A percentile compares a stretch with the other conserved stretches of the same genome.
These are phyloP conservation scores for Scaptomyza reducta DNA, from an alignment of 2,888 invertebrate genomes.

Conservation along the genomic window DNA sequence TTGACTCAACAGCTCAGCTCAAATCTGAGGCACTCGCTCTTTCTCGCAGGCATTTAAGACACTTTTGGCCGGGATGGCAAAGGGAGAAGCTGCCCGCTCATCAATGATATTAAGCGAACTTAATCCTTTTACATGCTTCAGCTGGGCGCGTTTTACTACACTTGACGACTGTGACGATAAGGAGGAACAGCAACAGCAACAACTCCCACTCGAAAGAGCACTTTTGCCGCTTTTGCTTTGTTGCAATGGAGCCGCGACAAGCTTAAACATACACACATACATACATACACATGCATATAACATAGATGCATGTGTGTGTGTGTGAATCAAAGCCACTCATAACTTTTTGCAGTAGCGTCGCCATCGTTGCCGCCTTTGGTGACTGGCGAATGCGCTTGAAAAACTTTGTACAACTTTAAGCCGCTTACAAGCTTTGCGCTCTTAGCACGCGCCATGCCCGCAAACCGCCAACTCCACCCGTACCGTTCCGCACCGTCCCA, in stretches of 20 bases:
- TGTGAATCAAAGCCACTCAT: conserved; percentile 69
- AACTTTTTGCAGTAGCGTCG: conserved; percentile 61
- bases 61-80: conserved; percentile 21
- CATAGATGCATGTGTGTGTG: conserved; percentile 26
- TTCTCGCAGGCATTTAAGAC: conserved; percentile 46
- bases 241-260: conserved; percentile 49
- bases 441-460: conserved; percentile 65
- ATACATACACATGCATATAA: conserved; percentile 24
- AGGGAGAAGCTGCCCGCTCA: conserved; percentile 48
- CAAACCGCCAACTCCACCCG: not conserved
- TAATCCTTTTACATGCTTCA: conserved; percentile 75
- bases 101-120: conserved; percentile 78
- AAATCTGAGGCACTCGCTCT: conserved; percentile 58
- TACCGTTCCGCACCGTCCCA: not conserved
- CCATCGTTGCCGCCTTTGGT: conserved; percentile 70
- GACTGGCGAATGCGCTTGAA: conserved; percentile 80
- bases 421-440: conserved; percentile 78
- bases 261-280: conserved; percentile 52
- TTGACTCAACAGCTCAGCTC: conserved; percentile 52
- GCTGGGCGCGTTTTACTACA: conserved; percentile 49
- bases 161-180: conserved; percentile 22
- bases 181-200: conserved; percentile 14
- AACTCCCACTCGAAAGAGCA: conserved; percentile 1
- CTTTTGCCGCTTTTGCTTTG: conserved; percentile 28
- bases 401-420: conserved; percentile 81